Base-by-base conservation (phyloP, 2,797 vertebrate species). In the Liasis olivaceus region DNA sequence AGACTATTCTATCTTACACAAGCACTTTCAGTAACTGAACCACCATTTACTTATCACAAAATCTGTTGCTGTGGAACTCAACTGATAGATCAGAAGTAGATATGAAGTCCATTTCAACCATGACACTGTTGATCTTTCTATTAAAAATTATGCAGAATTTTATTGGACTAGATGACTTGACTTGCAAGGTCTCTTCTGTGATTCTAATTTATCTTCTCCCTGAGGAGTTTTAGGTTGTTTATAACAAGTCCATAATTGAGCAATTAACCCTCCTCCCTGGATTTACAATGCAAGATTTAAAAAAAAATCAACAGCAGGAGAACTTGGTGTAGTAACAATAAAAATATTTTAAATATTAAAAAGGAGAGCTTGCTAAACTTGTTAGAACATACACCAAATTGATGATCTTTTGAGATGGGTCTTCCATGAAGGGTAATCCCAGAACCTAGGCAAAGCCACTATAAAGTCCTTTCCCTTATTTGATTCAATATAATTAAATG, bases 41-140 rank as follows among this genome's bases (percentile, higher is more conserved):
- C 63, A 59, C 56, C n/a, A 81, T 89, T 64, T 84, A 89, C 87
- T 77, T 92, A 88, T 36, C 63, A 87, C 9, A n/a, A 69, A 36
- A n/a, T 36, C 28, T 36, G 28, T 47, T 85, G 5, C 8, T 54
- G 60, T 90, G 85, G 42, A 31, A 47, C 12, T 54, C 36, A 59
- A 14, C 36, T 60, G 36, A 56, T 59, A 56, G 64, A 69, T 69
- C 11, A 42, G 59, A 8, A 77, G 2, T 6, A 51, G n/a, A n/a
- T 51, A 26, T 64, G 36, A 42, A 87, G 12, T 72, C 28, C 7
- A 26, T 28, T 31, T 59, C 20, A 69, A 72, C 2, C 64, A 87
- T 28, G 11, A 88, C 14, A 28, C 28, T 86, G 56, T 28, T 26
- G 13, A 13, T 42, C n/a, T 56, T n/a, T 24, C 84, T 91, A 58